phyloP scores from a whole-genome alignment of 2,113 vertebrate species.

The Nesospiza acunhae region DNA sequence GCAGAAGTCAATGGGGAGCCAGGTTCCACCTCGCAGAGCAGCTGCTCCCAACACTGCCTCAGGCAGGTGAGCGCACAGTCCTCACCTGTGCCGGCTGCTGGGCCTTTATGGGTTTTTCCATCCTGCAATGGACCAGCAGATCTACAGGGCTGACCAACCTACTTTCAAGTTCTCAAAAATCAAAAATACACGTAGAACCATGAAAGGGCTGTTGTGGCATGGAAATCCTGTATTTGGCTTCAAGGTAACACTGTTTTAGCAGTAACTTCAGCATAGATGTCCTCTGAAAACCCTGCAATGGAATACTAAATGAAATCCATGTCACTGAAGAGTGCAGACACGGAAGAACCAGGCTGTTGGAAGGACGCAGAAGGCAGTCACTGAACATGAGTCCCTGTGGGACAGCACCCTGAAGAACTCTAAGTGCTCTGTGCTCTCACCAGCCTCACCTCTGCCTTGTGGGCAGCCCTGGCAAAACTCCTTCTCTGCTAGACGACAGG shows the following conservation, averaged over 20 bases:
- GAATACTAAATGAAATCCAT: background rate
- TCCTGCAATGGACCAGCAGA: background rate
- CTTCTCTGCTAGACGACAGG: background rate
- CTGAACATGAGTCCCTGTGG: rapidly evolving
- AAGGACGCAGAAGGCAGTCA: background rate
- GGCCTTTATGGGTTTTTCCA: background rate
- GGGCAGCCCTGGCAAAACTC: background rate
- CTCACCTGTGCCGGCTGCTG: background rate
- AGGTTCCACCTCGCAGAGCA: background rate
- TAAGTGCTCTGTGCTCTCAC: background rate
- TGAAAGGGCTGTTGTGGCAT: rapidly evolving
- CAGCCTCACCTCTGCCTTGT: background rate
- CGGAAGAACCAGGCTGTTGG: background rate
- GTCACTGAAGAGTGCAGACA: background rate
- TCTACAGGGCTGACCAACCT: background rate
- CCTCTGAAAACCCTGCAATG: background rate
- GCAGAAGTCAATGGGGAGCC: background rate
- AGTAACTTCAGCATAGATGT: background rate
- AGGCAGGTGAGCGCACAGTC: background rate
- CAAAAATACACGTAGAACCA: background rate
- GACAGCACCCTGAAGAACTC: background rate
- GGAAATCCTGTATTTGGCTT: rapidly evolving
- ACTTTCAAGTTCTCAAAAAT: background rate
- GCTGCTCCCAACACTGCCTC: background rate
- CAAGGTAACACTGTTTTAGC: background rate